These are phyloP conservation scores for Smithornis capensis DNA, from an alignment of 2,113 vertebrate genomes.

Conservation along the genomic window DNA sequence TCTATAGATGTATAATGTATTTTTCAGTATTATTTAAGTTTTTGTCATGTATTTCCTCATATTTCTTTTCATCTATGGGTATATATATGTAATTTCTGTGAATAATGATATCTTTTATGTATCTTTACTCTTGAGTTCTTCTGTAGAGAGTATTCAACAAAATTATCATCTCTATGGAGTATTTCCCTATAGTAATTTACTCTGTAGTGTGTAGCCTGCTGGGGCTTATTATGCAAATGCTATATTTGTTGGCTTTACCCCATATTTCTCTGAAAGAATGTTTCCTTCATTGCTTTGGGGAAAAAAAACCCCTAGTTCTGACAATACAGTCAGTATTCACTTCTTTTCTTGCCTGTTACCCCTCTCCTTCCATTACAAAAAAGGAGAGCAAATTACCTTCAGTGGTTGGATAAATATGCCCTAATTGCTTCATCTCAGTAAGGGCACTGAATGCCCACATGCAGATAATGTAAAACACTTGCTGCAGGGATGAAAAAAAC, in stretches of 20 bases:
- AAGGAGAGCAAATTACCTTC: background rate
- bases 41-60: background rate
- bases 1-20: background rate
- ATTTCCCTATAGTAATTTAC: background rate
- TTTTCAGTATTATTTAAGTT: background rate
- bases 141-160: background rate
- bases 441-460: background rate
- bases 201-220: background rate
- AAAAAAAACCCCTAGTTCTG: background rate
- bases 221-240: background rate
- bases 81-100: background rate
- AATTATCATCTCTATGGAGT: background rate
- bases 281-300: background rate
- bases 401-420: background rate
- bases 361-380: background rate
- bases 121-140: background rate
- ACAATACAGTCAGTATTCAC: background rate
- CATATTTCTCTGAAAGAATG: background rate
- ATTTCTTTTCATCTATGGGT: background rate
- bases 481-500: background rate
- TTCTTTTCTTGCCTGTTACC: background rate
- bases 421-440: background rate
- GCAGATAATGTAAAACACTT: background rate
- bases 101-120: background rate
- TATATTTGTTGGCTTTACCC: background rate